Base-by-base conservation (phyloP, 2,797 vertebrate species). In the Pampus argenteus region DNA sequence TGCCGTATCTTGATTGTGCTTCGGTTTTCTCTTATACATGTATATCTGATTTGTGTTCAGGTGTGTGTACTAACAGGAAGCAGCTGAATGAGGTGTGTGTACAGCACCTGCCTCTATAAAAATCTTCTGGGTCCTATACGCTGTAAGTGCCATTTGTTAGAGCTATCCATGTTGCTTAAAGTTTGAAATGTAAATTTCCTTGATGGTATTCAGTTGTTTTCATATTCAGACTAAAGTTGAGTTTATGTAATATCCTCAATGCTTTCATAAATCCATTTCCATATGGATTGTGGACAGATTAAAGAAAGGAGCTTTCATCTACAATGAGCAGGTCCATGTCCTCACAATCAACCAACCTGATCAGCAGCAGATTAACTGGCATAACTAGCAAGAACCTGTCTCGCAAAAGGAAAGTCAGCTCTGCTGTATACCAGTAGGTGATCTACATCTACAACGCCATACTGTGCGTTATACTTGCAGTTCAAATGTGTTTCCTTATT, bases 391-490 rank as follows among this genome's bases (percentile, higher is more conserved):
- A 26, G 2, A 50, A 28, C 11, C 2, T 25, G 13, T 63, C 22
- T 36, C 1, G 7, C 20, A 56, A 56, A 62, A 67, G 26, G 7
- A 63, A 69, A 68, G 48, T 11, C 38, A 20, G 22, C 38, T 65
- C 28, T 11, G 6, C 28, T 18, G 18, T 23, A 5, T 17, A 17
- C 18, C 7, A 15, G 59, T 69, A 28, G 69, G 65, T 55, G 9
- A 18, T 4, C 52, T 45, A 18, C 3, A 1, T 17, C n/a, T n/a
- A 15, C n/a, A 23, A 38, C 36, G 23, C n/a, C 25, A 18, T 47
- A 11, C 22, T 36, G 18, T 2, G 0, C 20, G 4, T 49, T 25
- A 64, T 26, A 51, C 47, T 26, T n/a, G 14, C 23, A 13, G 23
- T 1, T 20, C 3, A 40, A 25, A 42, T 29, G 3, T 64, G 51